phyloP scores from a whole-genome alignment of 1,140 invertebrate genomes.

The Hylyphantes graminicola region DNA sequence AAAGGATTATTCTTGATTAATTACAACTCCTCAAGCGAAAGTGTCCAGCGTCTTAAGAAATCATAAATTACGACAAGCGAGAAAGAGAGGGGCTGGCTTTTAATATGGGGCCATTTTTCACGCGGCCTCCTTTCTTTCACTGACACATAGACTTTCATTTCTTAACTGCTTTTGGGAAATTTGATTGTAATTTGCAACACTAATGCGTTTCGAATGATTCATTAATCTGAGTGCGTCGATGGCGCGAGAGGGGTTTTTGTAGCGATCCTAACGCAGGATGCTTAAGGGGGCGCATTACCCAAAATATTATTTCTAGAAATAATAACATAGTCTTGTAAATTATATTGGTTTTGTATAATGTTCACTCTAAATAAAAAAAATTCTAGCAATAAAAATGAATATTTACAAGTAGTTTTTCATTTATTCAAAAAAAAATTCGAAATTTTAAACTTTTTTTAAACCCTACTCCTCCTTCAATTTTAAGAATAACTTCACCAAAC shows the following conservation, averaged over 20 bases:
- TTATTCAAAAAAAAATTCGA: no score
- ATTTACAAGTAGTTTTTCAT: no score
- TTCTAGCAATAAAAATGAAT: no score
- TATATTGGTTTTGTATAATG: no score
- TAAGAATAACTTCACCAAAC: no score
- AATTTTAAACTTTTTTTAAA: no score
- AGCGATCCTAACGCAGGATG: no score
- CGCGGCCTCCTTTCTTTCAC: slow-evolving; percentile 10
- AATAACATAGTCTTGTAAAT: no score
- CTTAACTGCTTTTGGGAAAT: slow-evolving; percentile 51
- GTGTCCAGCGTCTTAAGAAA: slow-evolving; percentile 34
- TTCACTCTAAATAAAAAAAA: no score
- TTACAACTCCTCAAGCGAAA: slow-evolving; percentile 6
- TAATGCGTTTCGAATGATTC: slow-evolving; percentile 54
- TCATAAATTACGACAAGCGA: slow-evolving; percentile 45
- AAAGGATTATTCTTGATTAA: slow-evolving; percentile 48
- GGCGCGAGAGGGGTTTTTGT: not conserved
- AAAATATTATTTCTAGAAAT: no score
- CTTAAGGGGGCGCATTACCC: no score
- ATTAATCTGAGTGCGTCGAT: slow-evolving; percentile 35
- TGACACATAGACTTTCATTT: slow-evolving; percentile 51
- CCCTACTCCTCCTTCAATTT: no score
- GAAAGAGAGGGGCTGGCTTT: slow-evolving; percentile 6
- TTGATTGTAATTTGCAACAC: slow-evolving; percentile 53
- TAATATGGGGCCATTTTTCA: slow-evolving; percentile 48